phyloP scores from a whole-genome alignment of 2,113 vertebrate genomes.

The Trichomycterus rosablanca region DNA sequence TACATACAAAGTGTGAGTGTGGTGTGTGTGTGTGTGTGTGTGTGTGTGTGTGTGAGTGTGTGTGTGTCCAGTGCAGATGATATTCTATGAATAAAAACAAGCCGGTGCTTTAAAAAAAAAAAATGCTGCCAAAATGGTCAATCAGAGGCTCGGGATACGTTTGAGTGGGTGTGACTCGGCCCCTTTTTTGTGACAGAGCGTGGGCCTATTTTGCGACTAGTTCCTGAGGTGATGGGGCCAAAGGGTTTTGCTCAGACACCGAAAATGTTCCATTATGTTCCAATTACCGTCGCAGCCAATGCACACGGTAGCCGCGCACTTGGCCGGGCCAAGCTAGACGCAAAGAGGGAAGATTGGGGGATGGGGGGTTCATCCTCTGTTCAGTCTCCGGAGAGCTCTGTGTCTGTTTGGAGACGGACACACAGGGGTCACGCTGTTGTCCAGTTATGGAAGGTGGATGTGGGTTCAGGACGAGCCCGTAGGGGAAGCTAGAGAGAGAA shows the following conservation, averaged over 20 bases:
- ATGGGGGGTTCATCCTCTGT: slow-evolving; percentile 22
- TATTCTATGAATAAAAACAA: neutral
- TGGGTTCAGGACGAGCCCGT: slow-evolving; percentile 1
- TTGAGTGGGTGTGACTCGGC: slow-evolving; percentile 1
- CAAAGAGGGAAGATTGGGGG: neutral
- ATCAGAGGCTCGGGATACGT: slow-evolving; percentile 10
- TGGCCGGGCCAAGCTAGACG: neutral
- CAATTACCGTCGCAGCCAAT: slow-evolving; percentile 43
- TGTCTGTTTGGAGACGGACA: slow-evolving; percentile 27
- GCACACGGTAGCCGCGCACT: slow-evolving; percentile 13
- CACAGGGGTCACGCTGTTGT: slow-evolving; percentile 25
- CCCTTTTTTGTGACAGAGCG: slow-evolving; percentile 12
- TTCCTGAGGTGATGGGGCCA: slow-evolving; percentile 41
- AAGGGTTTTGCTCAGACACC: slow-evolving; percentile 42
- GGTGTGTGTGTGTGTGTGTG: neutral
- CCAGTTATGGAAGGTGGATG: slow-evolving; percentile 2
- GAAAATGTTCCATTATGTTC: slow-evolving; percentile 53
- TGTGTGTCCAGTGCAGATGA: slow-evolving; percentile 1
- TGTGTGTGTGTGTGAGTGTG: neutral
- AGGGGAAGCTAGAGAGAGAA: slow-evolving; percentile 9
- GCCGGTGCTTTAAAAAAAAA: slow-evolving; percentile 19
- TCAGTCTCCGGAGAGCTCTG: slow-evolving; percentile 22
- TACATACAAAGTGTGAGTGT: too few relatives aligned
- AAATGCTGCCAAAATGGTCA: slow-evolving; percentile 24
- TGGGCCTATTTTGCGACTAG: slow-evolving; percentile 22